Percentiles rank a stretch among this genome's conserved stretches.
Evolutionary conservation across 2,113 vertebrate genomes (phyloP).

Genomic region (Eidolon helvum): DNA sequence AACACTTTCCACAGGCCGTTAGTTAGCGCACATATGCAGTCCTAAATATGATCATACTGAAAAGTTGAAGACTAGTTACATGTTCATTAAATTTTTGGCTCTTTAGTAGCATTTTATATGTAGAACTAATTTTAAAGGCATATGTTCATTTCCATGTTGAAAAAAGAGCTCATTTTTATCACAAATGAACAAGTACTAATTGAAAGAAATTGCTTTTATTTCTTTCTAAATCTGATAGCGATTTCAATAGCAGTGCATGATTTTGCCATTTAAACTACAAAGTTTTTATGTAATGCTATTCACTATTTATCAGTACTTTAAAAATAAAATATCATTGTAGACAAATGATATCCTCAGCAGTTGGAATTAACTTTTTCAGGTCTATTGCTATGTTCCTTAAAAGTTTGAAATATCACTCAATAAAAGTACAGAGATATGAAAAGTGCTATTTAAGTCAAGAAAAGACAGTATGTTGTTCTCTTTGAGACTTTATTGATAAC

Average conservation of each 20-base stretch:
- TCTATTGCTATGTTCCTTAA: neutral
- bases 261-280: constrained; percentile 4
- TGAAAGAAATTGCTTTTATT: constrained; percentile 33
- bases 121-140: neutral
- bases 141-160: neutral
- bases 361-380: constrained; percentile 27
- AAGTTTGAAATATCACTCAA: neutral
- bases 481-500: constrained; percentile 1
- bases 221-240: neutral
- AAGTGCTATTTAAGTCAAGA: constrained; percentile 23
- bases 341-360: neutral
- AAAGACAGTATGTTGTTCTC: neutral
- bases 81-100: neutral
- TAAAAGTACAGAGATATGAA: constrained; percentile 41
- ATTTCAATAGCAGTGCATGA: neutral
- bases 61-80: neutral
- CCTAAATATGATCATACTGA: neutral
- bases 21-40: neutral
- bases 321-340: neutral
- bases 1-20: neutral
- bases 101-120: neutral
- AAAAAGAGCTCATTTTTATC: neutral
- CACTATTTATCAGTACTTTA: neutral
- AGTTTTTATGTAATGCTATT: neutral
- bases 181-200: neutral